Evolutionary conservation across 2,888 invertebrate species (phyloP), one percentile per base, ranked within the genome.

Genomic region (Hirtodrosophila cameraria): DNA sequence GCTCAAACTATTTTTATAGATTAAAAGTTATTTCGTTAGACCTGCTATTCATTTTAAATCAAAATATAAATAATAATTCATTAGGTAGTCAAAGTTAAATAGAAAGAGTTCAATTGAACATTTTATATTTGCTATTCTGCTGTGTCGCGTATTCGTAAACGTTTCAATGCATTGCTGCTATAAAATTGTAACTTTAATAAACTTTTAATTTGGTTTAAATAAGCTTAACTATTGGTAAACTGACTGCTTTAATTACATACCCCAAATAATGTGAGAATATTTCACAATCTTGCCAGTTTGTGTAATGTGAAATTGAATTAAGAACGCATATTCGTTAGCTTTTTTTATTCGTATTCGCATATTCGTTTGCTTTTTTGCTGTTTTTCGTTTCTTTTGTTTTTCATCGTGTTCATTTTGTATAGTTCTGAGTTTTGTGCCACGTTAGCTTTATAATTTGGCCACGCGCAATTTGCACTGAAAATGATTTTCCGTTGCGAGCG

Each of bases 401-500:
- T 45, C n/a, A n/a, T 20, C 5, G 28, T 25, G 11, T 31, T 38
- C 27, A 27, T 35, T 35, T 31, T 33, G 35, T 35, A 59, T 54
- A 23, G 12, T 20, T 54, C 28, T 36, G 9, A 48, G 16, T 30
- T 23, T 46, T 12, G 48, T 50, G 28, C n/a, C 28, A 27, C 43
- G 45, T 57, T 55, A 36, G 41, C 54, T 52, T 72, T 41, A 46
- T 43, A 62, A 61, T 64, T 66, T 75, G 46, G 64, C 55, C 41
- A 66, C 50, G 81, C 54, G 42, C 61, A 76, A 83, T 80, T 83
- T 72, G 46, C 81, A 80, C 77, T 43, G 38, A 30, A 57, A 61
- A 66, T 64, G 58, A 35, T 55, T 63, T 36, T 50, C 12, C 18
- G 18, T 18, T 43, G 39, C 20, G 11, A 28, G 23, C 16, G 36